Evolutionary conservation across 2,113 vertebrate species (phyloP).

Genomic region (Phainopepla nitens): DNA sequence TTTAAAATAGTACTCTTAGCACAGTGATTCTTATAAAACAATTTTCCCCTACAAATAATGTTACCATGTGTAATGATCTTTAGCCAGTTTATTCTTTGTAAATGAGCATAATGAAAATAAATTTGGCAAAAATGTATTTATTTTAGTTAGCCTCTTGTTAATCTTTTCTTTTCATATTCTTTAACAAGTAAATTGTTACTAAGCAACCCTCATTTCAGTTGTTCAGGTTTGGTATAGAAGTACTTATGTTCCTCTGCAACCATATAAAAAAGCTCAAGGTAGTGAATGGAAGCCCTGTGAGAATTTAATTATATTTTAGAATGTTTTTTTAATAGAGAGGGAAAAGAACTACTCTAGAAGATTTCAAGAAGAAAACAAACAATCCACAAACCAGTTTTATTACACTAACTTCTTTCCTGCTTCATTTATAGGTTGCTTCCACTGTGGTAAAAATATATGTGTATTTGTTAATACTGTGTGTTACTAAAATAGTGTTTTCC

Average conservation of each 20-base stretch:
- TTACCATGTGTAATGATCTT: not conserved
- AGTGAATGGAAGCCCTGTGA: not conserved
- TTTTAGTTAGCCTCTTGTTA: constrained; percentile 1
- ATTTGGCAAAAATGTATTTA: not conserved
- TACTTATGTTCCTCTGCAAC: not conserved
- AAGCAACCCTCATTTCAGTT: not conserved
- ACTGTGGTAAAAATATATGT: not conserved
- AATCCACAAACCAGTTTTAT: not conserved
- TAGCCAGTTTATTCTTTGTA: constrained; percentile 1
- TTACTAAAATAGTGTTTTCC: not conserved
- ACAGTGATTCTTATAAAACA: not conserved
- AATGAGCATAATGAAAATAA: not conserved
- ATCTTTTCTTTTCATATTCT: constrained; percentile 13
- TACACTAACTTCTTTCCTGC: not conserved
- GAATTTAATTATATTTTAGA: not conserved
- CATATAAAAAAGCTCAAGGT: not conserved
- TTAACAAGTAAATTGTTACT: not conserved
- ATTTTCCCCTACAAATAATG: not conserved
- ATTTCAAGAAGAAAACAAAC: not conserved
- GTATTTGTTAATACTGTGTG: not conserved
- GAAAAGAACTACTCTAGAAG: not conserved
- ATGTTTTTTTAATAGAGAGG: not conserved
- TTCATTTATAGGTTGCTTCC: not conserved
- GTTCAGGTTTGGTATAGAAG: not conserved
- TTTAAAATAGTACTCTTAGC: not conserved